Percentiles rank a stretch among this genome's conserved stretches.
These are phyloP conservation scores for Drosophila equinoxialis DNA, from an alignment of 1,140 invertebrate species.

Conservation along the genomic window DNA sequence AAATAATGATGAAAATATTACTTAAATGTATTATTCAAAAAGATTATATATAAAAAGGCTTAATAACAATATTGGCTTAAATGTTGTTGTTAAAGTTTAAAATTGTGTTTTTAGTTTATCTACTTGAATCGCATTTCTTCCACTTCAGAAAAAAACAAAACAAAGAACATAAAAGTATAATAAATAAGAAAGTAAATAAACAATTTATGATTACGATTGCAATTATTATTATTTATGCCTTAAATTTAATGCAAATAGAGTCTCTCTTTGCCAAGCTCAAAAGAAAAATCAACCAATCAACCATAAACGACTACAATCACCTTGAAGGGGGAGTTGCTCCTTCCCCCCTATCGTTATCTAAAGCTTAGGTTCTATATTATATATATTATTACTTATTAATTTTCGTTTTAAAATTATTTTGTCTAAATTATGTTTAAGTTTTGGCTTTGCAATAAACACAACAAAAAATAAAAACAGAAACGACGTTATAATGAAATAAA, in stretches of 20 bases:
- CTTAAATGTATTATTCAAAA: constrained; percentile 25
- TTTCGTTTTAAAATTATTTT: constrained; percentile 39
- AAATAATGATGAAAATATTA: constrained; percentile 13
- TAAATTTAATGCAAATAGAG: background rate
- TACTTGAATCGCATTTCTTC: constrained; percentile 79
- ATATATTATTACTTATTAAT: constrained; percentile 55
- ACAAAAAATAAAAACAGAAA: constrained; percentile 5
- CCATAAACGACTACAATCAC: background rate
- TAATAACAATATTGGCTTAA: constrained; percentile 4
- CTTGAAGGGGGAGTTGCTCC: background rate
- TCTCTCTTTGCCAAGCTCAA: constrained; percentile 9
- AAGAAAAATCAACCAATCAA: background rate
- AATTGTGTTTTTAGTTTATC: constrained; percentile 62
- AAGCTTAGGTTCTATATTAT: constrained; percentile 43
- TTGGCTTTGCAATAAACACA: constrained; percentile 61
- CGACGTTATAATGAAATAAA: constrained; percentile 20
- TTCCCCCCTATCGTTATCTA: background rate
- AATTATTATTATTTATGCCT: constrained; percentile 8
- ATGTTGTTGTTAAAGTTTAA: constrained; percentile 7
- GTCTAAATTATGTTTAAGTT: constrained; percentile 61
- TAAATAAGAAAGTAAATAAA: constrained; percentile 6
- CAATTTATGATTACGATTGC: constrained; percentile 20
- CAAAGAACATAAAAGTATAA: constrained; percentile 38
- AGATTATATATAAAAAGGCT: constrained; percentile 3
- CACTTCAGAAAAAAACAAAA: constrained; percentile 42